phyloP scores from a whole-genome alignment of 2,113 vertebrate genomes.

The Uria lomvia region DNA sequence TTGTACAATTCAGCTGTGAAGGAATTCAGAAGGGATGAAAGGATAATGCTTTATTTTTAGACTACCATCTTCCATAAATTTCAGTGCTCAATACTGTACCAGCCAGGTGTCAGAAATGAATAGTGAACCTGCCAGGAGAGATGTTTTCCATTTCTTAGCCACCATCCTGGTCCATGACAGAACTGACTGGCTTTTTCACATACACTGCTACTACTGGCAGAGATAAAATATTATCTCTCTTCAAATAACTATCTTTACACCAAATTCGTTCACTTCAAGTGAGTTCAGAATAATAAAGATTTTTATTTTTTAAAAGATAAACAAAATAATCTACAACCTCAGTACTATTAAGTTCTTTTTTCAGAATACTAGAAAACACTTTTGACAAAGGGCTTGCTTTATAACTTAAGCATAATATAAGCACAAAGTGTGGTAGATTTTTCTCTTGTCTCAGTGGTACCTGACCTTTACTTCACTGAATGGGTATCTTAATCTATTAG shows the following conservation, averaged over 20 bases:
- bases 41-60: constrained; percentile 74
- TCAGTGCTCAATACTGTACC: constrained; percentile 67
- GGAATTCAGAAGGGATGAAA: constrained; percentile 48
- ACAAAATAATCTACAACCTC: not conserved
- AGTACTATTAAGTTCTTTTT: not conserved
- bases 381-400: not conserved
- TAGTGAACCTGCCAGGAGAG: constrained; percentile 64
- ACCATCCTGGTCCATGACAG: constrained; percentile 41
- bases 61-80: constrained; percentile 72
- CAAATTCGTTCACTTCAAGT: constrained; percentile 23
- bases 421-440: not conserved
- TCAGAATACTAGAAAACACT: not conserved
- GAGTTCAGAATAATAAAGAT: constrained; percentile 3
- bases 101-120: constrained; percentile 72
- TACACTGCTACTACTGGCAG: constrained; percentile 37
- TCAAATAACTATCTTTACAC: constrained; percentile 29
- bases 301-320: constrained; percentile 33
- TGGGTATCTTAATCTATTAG: not conserved
- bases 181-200: constrained; percentile 68
- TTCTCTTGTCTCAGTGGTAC: not conserved
- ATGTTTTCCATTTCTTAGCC: constrained; percentile 72
- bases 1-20: constrained; percentile 37
- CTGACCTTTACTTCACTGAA: not conserved
- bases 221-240: constrained; percentile 33
- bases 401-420: not conserved